These are phyloP conservation scores for Miltochrista miniata DNA, from an alignment of 2,888 invertebrate species.

Conservation along the genomic window DNA sequence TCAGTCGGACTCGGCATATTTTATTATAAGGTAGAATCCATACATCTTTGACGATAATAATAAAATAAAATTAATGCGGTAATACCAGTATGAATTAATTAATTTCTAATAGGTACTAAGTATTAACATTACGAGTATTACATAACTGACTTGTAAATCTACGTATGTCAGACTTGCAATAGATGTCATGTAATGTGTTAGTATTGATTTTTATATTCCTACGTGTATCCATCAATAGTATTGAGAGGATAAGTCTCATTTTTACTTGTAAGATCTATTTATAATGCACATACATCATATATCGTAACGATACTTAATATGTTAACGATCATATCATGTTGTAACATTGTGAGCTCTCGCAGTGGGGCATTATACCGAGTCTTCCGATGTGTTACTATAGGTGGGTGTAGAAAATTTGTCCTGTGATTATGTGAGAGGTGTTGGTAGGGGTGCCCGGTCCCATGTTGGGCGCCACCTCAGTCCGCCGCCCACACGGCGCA, in stretches of 20 bases:
- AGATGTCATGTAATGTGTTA: no score
- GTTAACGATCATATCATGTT: not conserved
- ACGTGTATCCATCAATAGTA: no score
- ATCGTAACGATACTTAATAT: not conserved
- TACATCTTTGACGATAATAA: no score
- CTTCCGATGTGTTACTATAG: conserved; percentile 49
- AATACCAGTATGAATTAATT: no score
- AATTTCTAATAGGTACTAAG: no score
- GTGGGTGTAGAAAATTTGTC: conserved; percentile 68
- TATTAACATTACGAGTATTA: no score
- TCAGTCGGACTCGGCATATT: not conserved
- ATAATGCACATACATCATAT: not conserved
- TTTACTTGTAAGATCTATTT: no score
- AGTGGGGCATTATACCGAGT: conserved; percentile 18
- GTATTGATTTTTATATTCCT: no score
- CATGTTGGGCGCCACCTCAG: conserved; percentile 60
- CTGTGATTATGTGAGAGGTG: conserved; percentile 71
- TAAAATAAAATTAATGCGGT: no score
- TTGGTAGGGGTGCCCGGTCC: conserved; percentile 51
- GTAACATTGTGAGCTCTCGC: conserved; percentile 10
- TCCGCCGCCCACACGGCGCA: conserved; percentile 49
- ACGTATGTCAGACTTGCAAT: no score
- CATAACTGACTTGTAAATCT: no score
- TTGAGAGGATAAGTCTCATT: no score
- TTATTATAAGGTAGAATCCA: not conserved